Conservation (phyloP, 30 jellyfish, hydroid and myxozoan species). For the Aurelia aurita complex sp. Pacific region DNA sequence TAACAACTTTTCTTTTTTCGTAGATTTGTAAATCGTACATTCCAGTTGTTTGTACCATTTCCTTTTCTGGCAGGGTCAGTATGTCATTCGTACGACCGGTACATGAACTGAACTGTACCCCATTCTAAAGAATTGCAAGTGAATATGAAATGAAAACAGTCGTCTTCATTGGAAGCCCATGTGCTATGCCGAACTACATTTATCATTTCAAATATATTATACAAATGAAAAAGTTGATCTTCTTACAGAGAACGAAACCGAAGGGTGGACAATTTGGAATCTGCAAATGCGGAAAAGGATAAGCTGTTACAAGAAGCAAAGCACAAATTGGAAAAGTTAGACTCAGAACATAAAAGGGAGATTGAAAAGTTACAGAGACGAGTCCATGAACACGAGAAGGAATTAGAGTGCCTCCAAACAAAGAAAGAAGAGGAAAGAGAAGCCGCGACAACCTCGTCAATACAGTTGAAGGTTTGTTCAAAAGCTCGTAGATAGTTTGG, state of each 20-base stretch:
- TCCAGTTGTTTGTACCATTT: no score
- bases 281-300: slow-evolving; percentile 17
- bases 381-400: slow-evolving; percentile 1
- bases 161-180: no score
- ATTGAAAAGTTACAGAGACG: neutral
- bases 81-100: no score
- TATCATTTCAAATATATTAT: no score
- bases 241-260: slow-evolving; percentile 34
- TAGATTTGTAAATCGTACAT: no score
- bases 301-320: slow-evolving; percentile 12
- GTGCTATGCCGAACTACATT: no score
- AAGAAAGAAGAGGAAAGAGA: slow-evolving; percentile 35
- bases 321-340: neutral
- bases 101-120: no score
- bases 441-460: slow-evolving; percentile 18
- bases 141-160: no score
- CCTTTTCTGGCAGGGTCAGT: no score
- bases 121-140: no score
- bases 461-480: slow-evolving; percentile 43
- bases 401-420: slow-evolving; percentile 2
- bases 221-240: neutral
- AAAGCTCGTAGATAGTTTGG: neutral
- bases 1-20: no score
- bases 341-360: neutral
- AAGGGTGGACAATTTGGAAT: slow-evolving; percentile 20